phyloP scores from a whole-genome alignment of 2,888 invertebrate species.

The Phoenoteleia sp. region DNA sequence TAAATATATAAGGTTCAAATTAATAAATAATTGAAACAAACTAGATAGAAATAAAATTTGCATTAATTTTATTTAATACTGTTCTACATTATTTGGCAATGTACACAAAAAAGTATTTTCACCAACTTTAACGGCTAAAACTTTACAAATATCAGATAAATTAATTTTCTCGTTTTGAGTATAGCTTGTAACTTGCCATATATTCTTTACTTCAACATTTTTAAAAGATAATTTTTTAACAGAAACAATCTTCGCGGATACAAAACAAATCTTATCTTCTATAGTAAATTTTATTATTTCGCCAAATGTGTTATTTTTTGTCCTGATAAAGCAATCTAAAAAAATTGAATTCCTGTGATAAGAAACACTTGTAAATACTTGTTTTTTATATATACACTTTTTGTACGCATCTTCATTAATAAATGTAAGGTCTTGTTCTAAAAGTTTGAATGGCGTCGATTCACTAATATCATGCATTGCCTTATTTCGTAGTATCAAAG shows the following conservation, averaged over 20 bases:
- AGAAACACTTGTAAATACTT: neutral
- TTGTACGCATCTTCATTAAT: constrained; percentile 8
- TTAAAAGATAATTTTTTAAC: neutral
- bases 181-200: neutral
- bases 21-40: no score
- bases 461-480: neutral
- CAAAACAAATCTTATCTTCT: neutral
- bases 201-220: neutral
- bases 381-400: constrained; percentile 2
- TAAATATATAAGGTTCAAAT: no score
- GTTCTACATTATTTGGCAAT: constrained; percentile 1
- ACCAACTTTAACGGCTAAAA: neutral
- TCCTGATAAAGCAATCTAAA: neutral
- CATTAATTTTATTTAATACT: neutral
- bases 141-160: constrained; percentile 2
- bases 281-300: neutral
- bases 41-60: no score
- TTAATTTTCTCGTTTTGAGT: neutral
- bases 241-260: neutral
- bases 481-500: neutral
- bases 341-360: constrained; percentile 1
- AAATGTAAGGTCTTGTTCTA: neutral
- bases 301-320: neutral
- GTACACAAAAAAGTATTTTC: neutral
- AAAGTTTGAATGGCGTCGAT: neutral